Conservation (phyloP, 2,113 vertebrate species). For the Callocephalon fimbriatum region DNA sequence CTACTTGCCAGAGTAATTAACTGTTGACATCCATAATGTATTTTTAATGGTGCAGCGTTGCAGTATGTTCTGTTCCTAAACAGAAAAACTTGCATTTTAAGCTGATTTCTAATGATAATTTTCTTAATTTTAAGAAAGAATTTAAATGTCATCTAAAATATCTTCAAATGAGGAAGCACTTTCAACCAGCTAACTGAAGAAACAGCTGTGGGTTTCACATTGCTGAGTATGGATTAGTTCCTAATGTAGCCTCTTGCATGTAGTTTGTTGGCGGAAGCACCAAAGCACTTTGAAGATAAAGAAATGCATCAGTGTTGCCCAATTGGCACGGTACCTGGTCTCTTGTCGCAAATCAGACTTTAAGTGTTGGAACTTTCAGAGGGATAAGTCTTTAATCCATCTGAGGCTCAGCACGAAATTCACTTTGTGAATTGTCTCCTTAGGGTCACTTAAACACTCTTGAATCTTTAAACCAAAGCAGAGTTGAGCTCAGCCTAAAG, state of each 20-base stretch:
- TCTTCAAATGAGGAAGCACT: constrained; percentile 12
- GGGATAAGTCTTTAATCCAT: background rate
- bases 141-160: background rate
- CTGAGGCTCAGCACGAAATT: background rate
- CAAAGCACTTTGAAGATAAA: background rate
- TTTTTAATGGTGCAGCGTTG: background rate
- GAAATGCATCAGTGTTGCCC: rapidly evolving
- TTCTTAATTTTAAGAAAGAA: background rate
- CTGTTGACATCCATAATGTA: constrained; percentile 6
- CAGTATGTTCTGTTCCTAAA: background rate
- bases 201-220: constrained; percentile 26
- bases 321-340: background rate
- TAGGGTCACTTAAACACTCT: background rate
- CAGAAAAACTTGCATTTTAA: background rate
- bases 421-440: background rate
- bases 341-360: background rate
- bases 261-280: background rate
- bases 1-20: background rate
- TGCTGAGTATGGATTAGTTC: constrained; percentile 22
- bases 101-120: background rate
- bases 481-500: background rate
- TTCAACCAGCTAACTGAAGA: constrained; percentile 13
- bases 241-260: background rate
- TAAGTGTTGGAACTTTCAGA: background rate
- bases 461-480: background rate